A percentile compares a stretch with the other conserved stretches of the same genome.
phyloP scores from a whole-genome alignment of 2,888 invertebrate genomes.

The Aquatica leii region DNA sequence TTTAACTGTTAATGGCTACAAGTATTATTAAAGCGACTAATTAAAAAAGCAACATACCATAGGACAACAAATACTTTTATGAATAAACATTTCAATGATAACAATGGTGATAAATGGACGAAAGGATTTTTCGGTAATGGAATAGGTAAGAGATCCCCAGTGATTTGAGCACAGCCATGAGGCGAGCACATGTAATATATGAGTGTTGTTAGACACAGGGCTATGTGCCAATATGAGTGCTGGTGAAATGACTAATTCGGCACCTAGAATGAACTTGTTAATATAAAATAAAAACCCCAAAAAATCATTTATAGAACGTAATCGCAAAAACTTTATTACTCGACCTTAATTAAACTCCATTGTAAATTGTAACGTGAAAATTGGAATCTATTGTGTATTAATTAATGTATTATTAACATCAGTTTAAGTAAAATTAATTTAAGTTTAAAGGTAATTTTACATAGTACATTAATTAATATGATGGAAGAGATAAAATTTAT shows the following conservation, averaged over 20 bases:
- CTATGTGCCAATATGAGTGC: constrained; percentile 57
- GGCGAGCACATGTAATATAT: constrained; percentile 59
- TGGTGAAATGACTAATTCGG: constrained; percentile 45
- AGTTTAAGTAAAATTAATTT: too few species aligned
- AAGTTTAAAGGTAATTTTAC: too few species aligned
- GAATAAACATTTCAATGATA: constrained; percentile 44
- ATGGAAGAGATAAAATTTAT: too few species aligned
- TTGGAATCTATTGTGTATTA: too few species aligned
- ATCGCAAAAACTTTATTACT: neutral
- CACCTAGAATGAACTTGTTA: constrained; percentile 31
- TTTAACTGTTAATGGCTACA: constrained; percentile 12
- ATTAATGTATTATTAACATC: too few species aligned
- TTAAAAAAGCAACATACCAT: constrained; percentile 37
- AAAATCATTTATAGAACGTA: neutral
- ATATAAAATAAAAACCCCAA: neutral
- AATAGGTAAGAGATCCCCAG: constrained; percentile 49
- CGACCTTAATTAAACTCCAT: too few species aligned
- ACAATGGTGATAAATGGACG: constrained; percentile 47
- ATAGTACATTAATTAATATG: too few species aligned
- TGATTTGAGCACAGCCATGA: constrained; percentile 60
- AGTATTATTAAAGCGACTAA: neutral
- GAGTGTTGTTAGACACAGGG: constrained; percentile 59
- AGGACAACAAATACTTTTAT: constrained; percentile 29
- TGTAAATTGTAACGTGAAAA: too few species aligned
- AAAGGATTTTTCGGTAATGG: constrained; percentile 35